phyloP scores from a whole-genome alignment of 1,140 invertebrate species.

The Drosophila nebulosa region DNA sequence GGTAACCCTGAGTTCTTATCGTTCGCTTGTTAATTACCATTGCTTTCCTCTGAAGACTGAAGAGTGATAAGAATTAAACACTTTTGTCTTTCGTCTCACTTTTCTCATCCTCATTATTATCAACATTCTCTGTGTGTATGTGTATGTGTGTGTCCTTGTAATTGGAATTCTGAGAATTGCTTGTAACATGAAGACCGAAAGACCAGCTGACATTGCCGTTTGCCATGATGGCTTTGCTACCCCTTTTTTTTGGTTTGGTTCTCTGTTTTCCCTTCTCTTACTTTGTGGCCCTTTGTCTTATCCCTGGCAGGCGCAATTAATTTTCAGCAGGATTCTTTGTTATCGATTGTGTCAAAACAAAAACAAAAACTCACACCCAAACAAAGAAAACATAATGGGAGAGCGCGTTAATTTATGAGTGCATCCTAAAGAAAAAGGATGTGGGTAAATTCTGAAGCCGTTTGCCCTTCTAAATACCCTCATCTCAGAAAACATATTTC shows the following conservation, averaged over 20 bases:
- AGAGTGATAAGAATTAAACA: constrained; percentile 19
- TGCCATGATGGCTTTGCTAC: constrained; percentile 20
- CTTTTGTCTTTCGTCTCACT: constrained; percentile 2
- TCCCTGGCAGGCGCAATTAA: constrained; percentile 43
- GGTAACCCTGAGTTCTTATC: background rate
- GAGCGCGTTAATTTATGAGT: constrained; percentile 52
- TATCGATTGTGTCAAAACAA: constrained; percentile 72
- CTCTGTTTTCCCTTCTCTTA: too few species aligned
- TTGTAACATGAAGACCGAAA: background rate
- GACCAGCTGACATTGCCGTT: constrained; percentile 10
- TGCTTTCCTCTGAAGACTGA: background rate
- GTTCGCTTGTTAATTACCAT: background rate
- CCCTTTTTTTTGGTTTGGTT: constrained; percentile 1
- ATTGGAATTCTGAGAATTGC: constrained; percentile 29
- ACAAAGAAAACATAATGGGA: background rate
- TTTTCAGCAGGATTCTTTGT: constrained; percentile 47
- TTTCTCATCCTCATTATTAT: background rate
- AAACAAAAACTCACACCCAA: constrained; percentile 9
- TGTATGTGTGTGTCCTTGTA: background rate
- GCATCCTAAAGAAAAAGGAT: background rate
- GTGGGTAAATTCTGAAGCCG: background rate
- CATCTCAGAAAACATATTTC: background rate
- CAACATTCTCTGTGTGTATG: background rate
- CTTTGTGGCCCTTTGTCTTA: background rate
- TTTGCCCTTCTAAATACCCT: constrained; percentile 1